These are phyloP conservation scores for Ormyrus nitidulus DNA, from an alignment of 2,888 invertebrate species.

Conservation along the genomic window DNA sequence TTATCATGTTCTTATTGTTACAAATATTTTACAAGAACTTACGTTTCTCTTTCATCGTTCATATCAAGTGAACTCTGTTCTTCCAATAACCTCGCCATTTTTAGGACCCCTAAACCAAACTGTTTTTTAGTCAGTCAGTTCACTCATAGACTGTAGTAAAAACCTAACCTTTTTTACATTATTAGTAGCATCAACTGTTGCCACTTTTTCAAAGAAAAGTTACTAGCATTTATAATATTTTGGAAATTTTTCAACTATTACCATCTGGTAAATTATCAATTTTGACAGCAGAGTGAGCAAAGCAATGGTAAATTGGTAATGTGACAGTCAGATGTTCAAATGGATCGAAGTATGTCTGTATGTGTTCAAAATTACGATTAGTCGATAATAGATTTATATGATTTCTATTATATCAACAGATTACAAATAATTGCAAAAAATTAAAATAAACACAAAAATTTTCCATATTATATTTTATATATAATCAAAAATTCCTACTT, in stretches of 20 bases:
- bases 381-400: too few relatives aligned
- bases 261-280: not conserved
- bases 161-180: constrained; percentile 45
- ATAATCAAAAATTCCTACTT: too few relatives aligned
- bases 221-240: not conserved
- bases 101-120: constrained; percentile 43
- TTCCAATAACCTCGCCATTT: constrained; percentile 71
- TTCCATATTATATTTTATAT: too few relatives aligned
- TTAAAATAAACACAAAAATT: too few relatives aligned
- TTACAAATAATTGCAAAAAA: too few relatives aligned
- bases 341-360: too few relatives aligned
- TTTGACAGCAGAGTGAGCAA: too few relatives aligned
- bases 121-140: constrained; percentile 4
- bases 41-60: constrained; percentile 71
- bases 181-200: not conserved
- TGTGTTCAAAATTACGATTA: too few relatives aligned
- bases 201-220: constrained; percentile 23
- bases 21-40: constrained; percentile 57
- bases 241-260: constrained; percentile 20
- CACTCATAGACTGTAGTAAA: not conserved
- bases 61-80: constrained; percentile 69
- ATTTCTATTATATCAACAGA: too few relatives aligned
- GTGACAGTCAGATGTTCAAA: not conserved
- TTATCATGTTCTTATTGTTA: not conserved
- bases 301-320: not conserved